Evolutionary conservation across 2,113 vertebrate species (phyloP).

Genomic region (Climacteris rufus): DNA sequence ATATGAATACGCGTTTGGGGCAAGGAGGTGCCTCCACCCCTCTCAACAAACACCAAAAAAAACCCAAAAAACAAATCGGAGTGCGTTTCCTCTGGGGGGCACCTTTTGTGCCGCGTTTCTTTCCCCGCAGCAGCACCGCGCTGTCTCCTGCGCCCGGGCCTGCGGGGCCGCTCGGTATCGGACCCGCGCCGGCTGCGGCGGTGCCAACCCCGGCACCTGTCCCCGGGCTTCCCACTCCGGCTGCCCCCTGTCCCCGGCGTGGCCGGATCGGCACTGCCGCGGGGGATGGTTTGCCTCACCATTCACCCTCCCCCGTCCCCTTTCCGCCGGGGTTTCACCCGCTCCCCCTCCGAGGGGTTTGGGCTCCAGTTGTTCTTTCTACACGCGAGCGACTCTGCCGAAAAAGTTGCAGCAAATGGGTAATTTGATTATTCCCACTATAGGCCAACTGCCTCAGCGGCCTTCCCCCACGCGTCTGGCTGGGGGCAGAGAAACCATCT

Average conservation of each 20-base stretch:
- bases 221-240: not conserved
- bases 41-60: not conserved
- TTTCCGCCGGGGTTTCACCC: not conserved
- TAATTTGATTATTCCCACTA: conserved; percentile 97
- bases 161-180: not conserved
- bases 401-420: conserved; percentile 94
- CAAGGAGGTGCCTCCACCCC: conserved; percentile 39
- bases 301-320: not conserved
- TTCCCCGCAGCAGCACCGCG: not conserved
- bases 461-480: conserved; percentile 97
- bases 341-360: conserved; percentile 61
- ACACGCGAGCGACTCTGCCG: conserved; percentile 87
- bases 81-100: not conserved
- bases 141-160: not conserved
- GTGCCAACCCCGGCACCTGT: not conserved
- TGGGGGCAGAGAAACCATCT: conserved; percentile 83
- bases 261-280: conserved; percentile 49
- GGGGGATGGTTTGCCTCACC: not conserved
- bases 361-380: conserved; percentile 85
- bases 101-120: not conserved
- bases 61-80: not conserved
- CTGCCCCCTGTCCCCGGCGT: conserved; percentile 47
- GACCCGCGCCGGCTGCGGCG: not conserved
- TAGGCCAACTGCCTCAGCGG: conserved; percentile 94
- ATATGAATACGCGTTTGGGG: conserved; percentile 73